Percentiles rank a stretch among this genome's conserved stretches.
These are phyloP conservation scores for Crossaster papposus DNA, from an alignment of 53 echinoderm and acorn worm genomes.

Conservation along the genomic window DNA sequence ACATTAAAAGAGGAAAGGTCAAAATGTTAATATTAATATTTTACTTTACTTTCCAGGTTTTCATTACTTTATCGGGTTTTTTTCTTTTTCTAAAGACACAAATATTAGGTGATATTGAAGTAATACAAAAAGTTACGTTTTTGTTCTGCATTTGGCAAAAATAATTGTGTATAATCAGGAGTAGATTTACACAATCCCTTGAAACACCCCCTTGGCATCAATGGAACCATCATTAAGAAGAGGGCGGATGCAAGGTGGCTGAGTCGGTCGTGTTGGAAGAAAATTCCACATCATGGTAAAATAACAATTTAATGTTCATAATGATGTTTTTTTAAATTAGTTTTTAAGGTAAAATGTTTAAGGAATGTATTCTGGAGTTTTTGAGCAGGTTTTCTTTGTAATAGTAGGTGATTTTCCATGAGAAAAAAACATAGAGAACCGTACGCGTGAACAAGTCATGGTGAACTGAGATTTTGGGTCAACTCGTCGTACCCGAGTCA, in stretches of 20 bases:
- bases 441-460: too few relatives aligned
- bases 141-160: background rate
- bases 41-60: background rate
- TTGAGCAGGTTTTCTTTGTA: background rate
- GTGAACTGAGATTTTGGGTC: too few relatives aligned
- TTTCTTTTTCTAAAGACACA: too few relatives aligned
- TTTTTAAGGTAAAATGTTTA: background rate
- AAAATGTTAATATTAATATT: background rate
- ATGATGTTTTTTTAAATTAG: background rate
- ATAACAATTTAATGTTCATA: background rate
- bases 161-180: background rate
- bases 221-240: background rate
- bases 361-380: background rate
- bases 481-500: too few relatives aligned
- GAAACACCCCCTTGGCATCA: background rate
- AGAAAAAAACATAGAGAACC: too few relatives aligned
- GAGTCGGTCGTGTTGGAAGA: background rate
- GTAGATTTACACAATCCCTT: background rate
- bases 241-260: conserved; percentile 38
- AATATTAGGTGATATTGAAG: background rate
- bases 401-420: background rate
- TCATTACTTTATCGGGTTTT: background rate
- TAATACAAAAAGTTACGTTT: background rate
- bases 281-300: conserved; percentile 26
- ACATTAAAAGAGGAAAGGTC: background rate